Evolutionary conservation across 2,113 vertebrate genomes (phyloP).

Genomic region (Orthochromis indermauri): DNA sequence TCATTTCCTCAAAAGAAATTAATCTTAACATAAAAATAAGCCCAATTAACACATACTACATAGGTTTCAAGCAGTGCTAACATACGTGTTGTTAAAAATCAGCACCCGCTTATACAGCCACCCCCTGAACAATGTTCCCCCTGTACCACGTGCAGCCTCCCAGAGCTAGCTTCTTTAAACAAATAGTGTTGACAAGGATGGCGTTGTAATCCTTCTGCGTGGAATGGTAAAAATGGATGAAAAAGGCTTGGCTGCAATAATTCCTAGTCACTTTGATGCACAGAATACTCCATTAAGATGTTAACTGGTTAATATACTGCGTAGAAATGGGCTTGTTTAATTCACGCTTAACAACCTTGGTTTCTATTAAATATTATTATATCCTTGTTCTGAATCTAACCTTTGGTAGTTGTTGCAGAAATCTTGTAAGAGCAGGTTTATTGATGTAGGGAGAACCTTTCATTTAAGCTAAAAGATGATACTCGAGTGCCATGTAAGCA

Average conservation of each 20-base stretch:
- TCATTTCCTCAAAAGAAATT: not conserved
- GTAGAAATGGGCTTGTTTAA: not conserved
- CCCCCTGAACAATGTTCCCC: conserved; percentile 24
- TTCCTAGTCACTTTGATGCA: not conserved
- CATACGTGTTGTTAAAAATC: not conserved
- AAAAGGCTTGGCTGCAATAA: not conserved
- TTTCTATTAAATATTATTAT: not conserved
- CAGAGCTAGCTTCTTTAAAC: conserved; percentile 21
- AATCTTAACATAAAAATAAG: not conserved
- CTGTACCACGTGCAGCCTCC: conserved; percentile 29
- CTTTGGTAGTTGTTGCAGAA: not conserved
- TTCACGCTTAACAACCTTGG: not conserved
- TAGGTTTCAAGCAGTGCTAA: not conserved
- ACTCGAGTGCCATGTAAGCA: not conserved
- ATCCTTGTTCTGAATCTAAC: not conserved
- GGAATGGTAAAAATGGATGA: not conserved
- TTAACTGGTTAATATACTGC: not conserved
- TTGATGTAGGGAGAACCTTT: not conserved
- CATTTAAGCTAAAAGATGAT: not conserved
- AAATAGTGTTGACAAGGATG: conserved; percentile 43
- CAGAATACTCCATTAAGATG: not conserved
- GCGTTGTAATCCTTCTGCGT: conserved; percentile 1
- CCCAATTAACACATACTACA: not conserved
- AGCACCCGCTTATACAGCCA: not conserved
- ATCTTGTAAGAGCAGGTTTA: not conserved